Evolutionary conservation across 1,140 invertebrate species (phyloP).

Genomic region (Leptopilina boulardi): DNA sequence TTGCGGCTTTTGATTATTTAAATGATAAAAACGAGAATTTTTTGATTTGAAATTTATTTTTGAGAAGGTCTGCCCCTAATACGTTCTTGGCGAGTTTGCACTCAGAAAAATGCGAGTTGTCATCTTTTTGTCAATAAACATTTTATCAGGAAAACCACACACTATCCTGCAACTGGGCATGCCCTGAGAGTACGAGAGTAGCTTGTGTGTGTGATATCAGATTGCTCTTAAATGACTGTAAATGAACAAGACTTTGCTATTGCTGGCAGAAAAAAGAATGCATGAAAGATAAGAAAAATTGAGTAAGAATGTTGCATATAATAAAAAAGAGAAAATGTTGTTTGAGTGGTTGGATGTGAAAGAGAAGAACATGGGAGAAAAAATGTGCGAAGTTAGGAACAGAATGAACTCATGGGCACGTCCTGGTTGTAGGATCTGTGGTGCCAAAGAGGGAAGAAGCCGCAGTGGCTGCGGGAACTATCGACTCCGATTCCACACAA

Average conservation of each 20-base stretch:
- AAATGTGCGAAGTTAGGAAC: neutral
- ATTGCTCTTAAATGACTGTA: neutral
- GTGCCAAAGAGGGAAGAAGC: slow-evolving; percentile 72
- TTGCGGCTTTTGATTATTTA: no score
- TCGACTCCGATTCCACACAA: slow-evolving; percentile 64
- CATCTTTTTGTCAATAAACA: neutral
- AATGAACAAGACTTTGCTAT: no score
- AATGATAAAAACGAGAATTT: no score
- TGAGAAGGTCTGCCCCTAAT: neutral
- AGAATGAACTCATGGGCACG: slow-evolving; percentile 67
- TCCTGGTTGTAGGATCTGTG: slow-evolving; percentile 76
- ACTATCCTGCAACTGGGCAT: slow-evolving; percentile 76
- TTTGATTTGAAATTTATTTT: no score
- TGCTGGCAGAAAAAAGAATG: neutral
- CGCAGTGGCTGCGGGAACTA: slow-evolving; percentile 74
- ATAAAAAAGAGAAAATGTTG: neutral
- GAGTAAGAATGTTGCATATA: neutral
- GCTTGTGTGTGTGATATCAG: slow-evolving; percentile 59
- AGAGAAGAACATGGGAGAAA: slow-evolving; percentile 38
- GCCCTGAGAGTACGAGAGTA: slow-evolving; percentile 76
- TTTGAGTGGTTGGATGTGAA: slow-evolving; percentile 44
- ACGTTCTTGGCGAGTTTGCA: neutral
- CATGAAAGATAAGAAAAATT: neutral
- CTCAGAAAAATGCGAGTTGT: neutral
- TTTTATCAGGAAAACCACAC: slow-evolving; percentile 53